Conservation (phyloP, 1,140 invertebrate genomes). For the Zaprionus nigranus region DNA sequence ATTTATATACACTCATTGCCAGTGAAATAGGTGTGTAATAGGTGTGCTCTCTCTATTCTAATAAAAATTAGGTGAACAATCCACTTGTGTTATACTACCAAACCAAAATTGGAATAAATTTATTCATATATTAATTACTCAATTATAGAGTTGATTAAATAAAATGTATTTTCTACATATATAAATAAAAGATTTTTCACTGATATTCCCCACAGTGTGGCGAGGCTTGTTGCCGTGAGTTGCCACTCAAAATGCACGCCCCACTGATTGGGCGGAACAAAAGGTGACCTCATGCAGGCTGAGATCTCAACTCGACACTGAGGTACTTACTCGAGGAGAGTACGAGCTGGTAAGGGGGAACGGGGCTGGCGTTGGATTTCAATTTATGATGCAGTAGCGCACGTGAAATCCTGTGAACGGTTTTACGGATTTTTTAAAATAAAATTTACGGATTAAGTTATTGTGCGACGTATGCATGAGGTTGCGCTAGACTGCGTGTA, state of each 20-base stretch:
- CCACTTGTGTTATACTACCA: no score
- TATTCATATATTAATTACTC: no score
- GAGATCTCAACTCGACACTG: conserved; percentile 5
- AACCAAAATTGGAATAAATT: no score
- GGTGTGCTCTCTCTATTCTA: no score
- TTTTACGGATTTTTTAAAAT: conserved; percentile 80
- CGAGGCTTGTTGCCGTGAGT: conserved; percentile 6
- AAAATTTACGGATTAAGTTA: conserved; percentile 84
- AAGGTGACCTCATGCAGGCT: conserved; percentile 23
- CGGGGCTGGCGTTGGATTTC: conserved; percentile 58
- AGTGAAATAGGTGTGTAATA: no score
- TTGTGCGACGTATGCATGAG: conserved; percentile 60
- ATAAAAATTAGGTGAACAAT: no score
- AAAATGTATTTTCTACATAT: no score
- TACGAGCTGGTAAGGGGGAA: background rate
- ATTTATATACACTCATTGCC: background rate
- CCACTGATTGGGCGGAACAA: conserved; percentile 58
- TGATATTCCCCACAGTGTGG: background rate
- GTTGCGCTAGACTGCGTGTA: conserved; percentile 37
- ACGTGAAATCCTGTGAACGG: conserved; percentile 66
- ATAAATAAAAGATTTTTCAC: background rate
- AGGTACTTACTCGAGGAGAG: conserved; percentile 29
- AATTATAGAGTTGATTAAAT: no score
- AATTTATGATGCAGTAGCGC: conserved; percentile 70
- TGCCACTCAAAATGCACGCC: conserved; percentile 49